Evolutionary conservation across 2,888 invertebrate species (phyloP).

Genomic region (Apodemia mormo): DNA sequence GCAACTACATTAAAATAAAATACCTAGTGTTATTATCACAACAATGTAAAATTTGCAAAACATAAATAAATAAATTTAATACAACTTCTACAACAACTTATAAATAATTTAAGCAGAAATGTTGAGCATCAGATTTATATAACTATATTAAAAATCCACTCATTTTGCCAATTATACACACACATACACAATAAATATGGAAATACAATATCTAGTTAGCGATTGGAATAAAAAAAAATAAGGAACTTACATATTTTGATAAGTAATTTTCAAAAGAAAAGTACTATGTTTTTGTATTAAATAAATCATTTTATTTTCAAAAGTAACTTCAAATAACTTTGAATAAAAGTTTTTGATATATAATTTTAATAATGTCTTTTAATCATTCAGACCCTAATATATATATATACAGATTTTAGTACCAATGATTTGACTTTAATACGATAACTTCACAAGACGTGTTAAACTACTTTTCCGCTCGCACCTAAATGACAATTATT

Average conservation of each 20-base stretch:
- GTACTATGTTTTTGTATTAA: not conserved
- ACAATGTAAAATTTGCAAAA: conserved; percentile 54
- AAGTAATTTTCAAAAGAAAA: not conserved
- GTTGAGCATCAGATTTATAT: conserved; percentile 13
- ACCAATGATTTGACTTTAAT: conserved; percentile 15
- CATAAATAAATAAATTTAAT: conserved; percentile 54
- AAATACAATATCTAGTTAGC: not conserved
- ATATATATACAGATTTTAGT: conserved; percentile 5
- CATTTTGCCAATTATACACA: conserved; percentile 7
- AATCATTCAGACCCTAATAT: conserved; percentile 1
- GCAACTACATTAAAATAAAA: conserved; percentile 57
- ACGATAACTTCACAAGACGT: conserved; percentile 16
- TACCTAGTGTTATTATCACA: conserved; percentile 52
- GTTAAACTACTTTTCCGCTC: conserved; percentile 18
- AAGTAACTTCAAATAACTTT: too few species aligned
- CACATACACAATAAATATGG: not conserved
- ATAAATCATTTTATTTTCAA: not conserved
- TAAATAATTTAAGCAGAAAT: conserved; percentile 37
- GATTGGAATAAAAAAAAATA: not conserved
- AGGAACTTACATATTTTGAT: not conserved
- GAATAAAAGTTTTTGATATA: too few species aligned
- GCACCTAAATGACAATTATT: conserved; percentile 35
- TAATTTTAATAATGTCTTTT: too few species aligned
- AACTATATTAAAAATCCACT: conserved; percentile 14
- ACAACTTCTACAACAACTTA: conserved; percentile 55